Evolutionary conservation across 2,113 vertebrate species (phyloP).

Genomic region (Vidua chalybeata): DNA sequence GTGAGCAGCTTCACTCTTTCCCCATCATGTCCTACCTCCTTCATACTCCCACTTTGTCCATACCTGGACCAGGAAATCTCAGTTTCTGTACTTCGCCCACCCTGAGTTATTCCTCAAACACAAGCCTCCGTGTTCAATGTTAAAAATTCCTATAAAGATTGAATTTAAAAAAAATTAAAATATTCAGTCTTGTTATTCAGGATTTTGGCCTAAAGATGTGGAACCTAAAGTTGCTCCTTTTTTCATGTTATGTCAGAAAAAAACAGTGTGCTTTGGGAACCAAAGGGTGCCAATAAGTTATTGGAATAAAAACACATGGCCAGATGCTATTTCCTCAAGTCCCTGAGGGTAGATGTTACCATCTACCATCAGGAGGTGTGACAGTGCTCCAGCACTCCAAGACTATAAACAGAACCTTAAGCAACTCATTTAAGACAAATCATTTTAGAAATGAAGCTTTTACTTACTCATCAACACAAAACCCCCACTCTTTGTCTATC

Average conservation of each 20-base stretch:
- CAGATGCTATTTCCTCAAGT: not conserved
- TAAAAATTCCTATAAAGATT: not conserved
- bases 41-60: not conserved
- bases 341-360: not conserved
- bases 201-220: not conserved
- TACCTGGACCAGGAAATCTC: not conserved
- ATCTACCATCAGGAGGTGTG: not conserved
- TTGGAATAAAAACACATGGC: not conserved
- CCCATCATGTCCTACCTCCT: not conserved
- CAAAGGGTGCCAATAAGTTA: not conserved
- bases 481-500: conserved; percentile 1
- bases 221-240: not conserved
- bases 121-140: not conserved
- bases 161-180: not conserved
- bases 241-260: rapidly evolving
- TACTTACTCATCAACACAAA: not conserved
- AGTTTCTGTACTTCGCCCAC: not conserved
- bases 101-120: not conserved
- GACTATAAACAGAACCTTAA: conserved; percentile 33
- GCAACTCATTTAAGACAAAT: conserved; percentile 37
- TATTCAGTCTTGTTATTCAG: not conserved
- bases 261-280: not conserved
- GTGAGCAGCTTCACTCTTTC: not conserved
- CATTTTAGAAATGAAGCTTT: not conserved
- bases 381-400: not conserved